phyloP scores from a whole-genome alignment of 1,140 invertebrate species.

The Dendrolimus kikuchii region DNA sequence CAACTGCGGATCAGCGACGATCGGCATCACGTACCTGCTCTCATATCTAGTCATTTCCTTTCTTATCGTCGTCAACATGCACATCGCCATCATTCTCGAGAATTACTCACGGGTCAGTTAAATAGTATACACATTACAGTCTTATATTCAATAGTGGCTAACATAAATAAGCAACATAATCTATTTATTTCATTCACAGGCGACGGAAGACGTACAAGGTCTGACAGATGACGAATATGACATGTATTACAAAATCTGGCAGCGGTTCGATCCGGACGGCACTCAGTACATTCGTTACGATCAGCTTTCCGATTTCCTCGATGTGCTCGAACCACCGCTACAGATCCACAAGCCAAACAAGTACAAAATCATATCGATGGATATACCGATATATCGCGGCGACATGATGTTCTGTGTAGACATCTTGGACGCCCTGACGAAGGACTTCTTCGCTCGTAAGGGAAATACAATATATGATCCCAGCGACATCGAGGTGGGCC shows the following conservation, averaged over 20 bases:
- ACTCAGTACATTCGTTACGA: conserved; percentile 97
- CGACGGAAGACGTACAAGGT: conserved; percentile 98
- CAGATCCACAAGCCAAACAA: conserved; percentile 99
- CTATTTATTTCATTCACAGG: conserved; percentile 52
- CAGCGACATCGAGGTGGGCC: conserved; percentile 86
- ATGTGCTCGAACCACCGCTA: conserved; percentile 93
- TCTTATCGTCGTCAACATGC: conserved; percentile 99
- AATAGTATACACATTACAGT: not conserved
- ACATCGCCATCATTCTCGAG: conserved; percentile 98
- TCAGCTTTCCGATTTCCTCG: conserved; percentile 94
- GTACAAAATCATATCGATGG: conserved; percentile 98
- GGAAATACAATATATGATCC: conserved; percentile 93
- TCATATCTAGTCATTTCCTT: conserved; percentile 98
- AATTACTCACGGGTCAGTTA: conserved; percentile 91
- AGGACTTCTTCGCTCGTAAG: conserved; percentile 97
- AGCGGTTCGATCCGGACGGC: conserved; percentile 97
- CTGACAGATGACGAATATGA: conserved; percentile 99
- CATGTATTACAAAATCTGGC: conserved; percentile 99
- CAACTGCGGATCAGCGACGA: conserved; percentile 92
- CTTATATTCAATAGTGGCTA: not conserved
- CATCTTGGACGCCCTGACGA: conserved; percentile 95
- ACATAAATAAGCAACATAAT: not conserved
- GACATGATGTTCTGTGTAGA: conserved; percentile 98
- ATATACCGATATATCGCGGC: conserved; percentile 97
- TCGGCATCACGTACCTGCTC: conserved; percentile 95